Evolutionary conservation across 2,797 vertebrate genomes (phyloP).

Genomic region (Pseudomugil gertrudae): DNA sequence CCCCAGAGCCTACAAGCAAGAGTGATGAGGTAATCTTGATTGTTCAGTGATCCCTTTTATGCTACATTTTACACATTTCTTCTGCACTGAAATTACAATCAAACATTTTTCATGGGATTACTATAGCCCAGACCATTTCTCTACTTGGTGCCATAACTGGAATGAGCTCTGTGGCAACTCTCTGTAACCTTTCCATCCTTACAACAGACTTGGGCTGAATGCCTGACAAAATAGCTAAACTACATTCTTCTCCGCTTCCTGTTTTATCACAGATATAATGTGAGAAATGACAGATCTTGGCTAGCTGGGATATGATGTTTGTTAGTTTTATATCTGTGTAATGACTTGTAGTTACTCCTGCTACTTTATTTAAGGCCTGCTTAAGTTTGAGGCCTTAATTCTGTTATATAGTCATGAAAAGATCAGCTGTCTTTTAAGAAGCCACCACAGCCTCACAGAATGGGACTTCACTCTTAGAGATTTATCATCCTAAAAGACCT

Average conservation of each 20-base stretch:
- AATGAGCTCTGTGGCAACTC: not conserved
- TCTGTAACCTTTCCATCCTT: constrained; percentile 3
- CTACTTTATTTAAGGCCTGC: not conserved
- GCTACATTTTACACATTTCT: constrained; percentile 5
- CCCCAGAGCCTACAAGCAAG: constrained; percentile 31
- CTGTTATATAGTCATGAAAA: constrained; percentile 41
- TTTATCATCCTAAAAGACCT: constrained; percentile 48
- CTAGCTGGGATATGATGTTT: constrained; percentile 59
- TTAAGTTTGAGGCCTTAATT: constrained; percentile 28
- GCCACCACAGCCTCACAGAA: constrained; percentile 35
- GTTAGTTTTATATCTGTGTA: constrained; percentile 51
- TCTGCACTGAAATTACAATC: not conserved
- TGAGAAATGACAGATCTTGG: constrained; percentile 63
- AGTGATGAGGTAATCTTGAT: constrained; percentile 68
- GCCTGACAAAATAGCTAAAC: constrained; percentile 40
- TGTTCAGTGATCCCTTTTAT: constrained; percentile 3
- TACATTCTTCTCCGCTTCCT: constrained; percentile 55
- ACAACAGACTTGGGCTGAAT: constrained; percentile 24
- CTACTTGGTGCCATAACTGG: not conserved
- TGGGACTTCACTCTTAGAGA: constrained; percentile 35
- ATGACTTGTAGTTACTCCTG: constrained; percentile 12
- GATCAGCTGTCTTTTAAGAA: constrained; percentile 38
- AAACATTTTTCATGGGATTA: not conserved
- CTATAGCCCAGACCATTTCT: not conserved
- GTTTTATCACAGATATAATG: constrained; percentile 72